Evolutionary conservation across 1,140 invertebrate genomes (phyloP), one percentile per base, ranked within the genome.

Genomic region (Calliopsis andreniformis): DNA sequence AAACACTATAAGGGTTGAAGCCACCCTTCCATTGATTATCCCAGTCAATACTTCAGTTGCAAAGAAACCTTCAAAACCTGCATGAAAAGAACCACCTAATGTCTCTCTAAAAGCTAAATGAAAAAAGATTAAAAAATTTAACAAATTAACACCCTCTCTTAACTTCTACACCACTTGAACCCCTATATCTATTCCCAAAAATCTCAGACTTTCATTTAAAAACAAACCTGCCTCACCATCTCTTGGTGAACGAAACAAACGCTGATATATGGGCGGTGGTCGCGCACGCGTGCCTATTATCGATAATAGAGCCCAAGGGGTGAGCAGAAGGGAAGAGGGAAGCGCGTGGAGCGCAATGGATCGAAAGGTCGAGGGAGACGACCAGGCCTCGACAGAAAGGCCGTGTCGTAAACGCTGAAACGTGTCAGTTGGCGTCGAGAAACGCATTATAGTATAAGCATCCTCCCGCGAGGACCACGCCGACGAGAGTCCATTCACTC

Each of bases 171-270:
- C n/a, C n/a, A n/a, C n/a, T n/a, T n/a, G n/a, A n/a, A n/a, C n/a
- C n/a, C n/a, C n/a, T n/a, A n/a, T n/a, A n/a, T n/a, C n/a, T n/a
- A n/a, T n/a, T n/a, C n/a, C n/a, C n/a, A n/a, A n/a, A n/a, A n/a
- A n/a, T n/a, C 3, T 49, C 20, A n/a, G 2, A 0, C 2, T 53
- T 28, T 0, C 3, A 51, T 18, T 10, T 14, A n/a, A 28, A 20
- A 1, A 2, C 0, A 42, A 55, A 16, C 6, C 39, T 63, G 20
- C 43, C n/a, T n/a, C 71, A 80, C 82, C 83, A 80, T 88, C 85
- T 82, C 59, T 79, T 73, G 84, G 76, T 69, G 73, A 58, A 71
- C 64, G 30, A 18, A 47, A 47, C 20, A 80, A 76, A 58, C 61
- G 16, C 2, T 14, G 23, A 32, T 56, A 47, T 0, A 12, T 28